phyloP scores from a whole-genome alignment of 2,888 invertebrate species.

The Caenorhabditis sp. region DNA sequence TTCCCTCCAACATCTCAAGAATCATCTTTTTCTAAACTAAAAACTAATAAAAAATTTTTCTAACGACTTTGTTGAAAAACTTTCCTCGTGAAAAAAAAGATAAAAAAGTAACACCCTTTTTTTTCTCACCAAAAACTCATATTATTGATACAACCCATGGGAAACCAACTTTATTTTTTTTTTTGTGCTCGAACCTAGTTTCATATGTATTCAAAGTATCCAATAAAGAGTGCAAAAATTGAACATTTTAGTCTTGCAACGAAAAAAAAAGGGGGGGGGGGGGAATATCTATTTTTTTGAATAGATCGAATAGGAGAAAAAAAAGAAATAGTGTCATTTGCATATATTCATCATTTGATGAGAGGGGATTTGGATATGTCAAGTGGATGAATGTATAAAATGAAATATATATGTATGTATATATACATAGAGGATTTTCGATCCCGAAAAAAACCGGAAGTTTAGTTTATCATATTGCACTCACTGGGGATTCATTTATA shows the following conservation, averaged over 20 bases:
- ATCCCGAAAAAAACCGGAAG: background rate
- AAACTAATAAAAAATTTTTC: too few relatives aligned
- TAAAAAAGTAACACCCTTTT: background rate
- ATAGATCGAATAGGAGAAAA: background rate
- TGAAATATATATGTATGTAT: background rate
- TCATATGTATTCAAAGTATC: background rate
- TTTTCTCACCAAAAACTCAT: background rate
- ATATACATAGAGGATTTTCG: background rate
- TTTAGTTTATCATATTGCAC: background rate
- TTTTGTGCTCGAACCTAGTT: background rate
- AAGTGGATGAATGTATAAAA: slow-evolving; percentile 1
- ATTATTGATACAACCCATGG: slow-evolving; percentile 1
- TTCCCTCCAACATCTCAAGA: too few relatives aligned
- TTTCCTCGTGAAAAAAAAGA: background rate
- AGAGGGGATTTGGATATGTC: background rate
- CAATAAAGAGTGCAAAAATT: background rate
- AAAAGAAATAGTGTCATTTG: background rate
- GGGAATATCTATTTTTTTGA: too few relatives aligned
- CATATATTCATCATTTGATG: background rate
- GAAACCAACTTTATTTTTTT: background rate
- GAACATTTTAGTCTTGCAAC: background rate
- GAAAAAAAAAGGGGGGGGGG: too few relatives aligned
- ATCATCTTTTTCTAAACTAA: too few relatives aligned
- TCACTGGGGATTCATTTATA: background rate
- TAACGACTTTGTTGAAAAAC: background rate